Conservation (phyloP, 2,797 vertebrate species). For the Scolopax bukidnonensis region DNA sequence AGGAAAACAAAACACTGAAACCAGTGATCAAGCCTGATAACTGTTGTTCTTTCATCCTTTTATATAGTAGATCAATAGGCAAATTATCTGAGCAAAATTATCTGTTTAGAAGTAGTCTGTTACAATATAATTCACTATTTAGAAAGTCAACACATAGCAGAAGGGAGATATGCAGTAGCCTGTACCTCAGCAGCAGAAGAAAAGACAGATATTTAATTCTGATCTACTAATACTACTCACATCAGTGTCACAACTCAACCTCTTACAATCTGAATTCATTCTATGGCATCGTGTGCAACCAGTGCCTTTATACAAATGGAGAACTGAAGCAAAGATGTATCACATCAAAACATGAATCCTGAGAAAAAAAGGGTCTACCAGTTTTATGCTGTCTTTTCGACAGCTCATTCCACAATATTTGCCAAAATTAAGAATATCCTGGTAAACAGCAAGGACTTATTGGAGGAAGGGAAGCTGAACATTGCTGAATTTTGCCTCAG, state of each 20-base stretch:
- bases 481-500: not conserved
- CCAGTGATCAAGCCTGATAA: constrained; percentile 31
- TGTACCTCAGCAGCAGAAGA: not conserved
- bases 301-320: not conserved
- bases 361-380: not conserved
- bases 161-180: not conserved
- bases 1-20: constrained; percentile 22
- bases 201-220: not conserved
- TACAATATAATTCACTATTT: not conserved
- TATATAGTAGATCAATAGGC: not conserved
- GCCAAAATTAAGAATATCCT: not conserved
- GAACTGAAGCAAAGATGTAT: not conserved
- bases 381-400: not conserved
- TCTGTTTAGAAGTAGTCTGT: not conserved
- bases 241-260: not conserved
- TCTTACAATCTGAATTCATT: not conserved
- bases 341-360: not conserved
- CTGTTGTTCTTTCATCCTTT: constrained; percentile 1
- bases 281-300: not conserved
- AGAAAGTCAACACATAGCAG: not conserved
- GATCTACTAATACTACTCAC: not conserved
- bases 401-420: not conserved
- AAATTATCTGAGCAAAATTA: constrained; percentile 20
- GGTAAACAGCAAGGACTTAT: not conserved
- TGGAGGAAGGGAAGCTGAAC: not conserved